phyloP scores from a whole-genome alignment of 2,113 vertebrate species.

The Probosciger aterrimus region DNA sequence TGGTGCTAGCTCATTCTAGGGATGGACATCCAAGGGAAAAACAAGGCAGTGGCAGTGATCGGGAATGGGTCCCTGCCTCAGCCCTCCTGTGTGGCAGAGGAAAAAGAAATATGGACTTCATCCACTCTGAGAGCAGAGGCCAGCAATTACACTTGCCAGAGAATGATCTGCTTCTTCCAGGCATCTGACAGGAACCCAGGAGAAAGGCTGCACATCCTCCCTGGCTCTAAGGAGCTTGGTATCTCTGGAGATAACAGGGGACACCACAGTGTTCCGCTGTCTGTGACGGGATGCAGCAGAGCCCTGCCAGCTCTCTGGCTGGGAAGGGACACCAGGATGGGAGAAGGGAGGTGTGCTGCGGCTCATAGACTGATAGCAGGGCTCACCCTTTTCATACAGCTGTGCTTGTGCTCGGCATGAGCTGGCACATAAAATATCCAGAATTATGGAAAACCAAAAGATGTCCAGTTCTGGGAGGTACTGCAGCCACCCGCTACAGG shows the following conservation, averaged over 20 bases:
- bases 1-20: not conserved
- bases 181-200: not conserved
- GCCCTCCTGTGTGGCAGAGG: not conserved
- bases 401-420: not conserved
- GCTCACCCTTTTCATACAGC: not conserved
- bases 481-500: not conserved
- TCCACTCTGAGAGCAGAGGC: not conserved
- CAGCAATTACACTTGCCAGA: not conserved
- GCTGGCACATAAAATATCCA: not conserved
- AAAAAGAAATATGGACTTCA: not conserved
- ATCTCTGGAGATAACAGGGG: not conserved
- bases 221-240: not conserved
- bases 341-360: not conserved
- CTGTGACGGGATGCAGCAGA: not conserved
- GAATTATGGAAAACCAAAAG: not conserved
- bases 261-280: not conserved
- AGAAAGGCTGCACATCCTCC: not conserved
- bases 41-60: not conserved
- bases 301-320: not conserved
- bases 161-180: not conserved
- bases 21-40: not conserved
- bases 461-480: not conserved
- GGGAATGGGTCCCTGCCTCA: not conserved
- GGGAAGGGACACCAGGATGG: not conserved
- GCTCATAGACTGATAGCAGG: not conserved